A percentile compares a stretch with the other conserved stretches of the same genome.
phyloP scores from a whole-genome alignment of 2,888 invertebrate genomes.

The Pammene aurita region DNA sequence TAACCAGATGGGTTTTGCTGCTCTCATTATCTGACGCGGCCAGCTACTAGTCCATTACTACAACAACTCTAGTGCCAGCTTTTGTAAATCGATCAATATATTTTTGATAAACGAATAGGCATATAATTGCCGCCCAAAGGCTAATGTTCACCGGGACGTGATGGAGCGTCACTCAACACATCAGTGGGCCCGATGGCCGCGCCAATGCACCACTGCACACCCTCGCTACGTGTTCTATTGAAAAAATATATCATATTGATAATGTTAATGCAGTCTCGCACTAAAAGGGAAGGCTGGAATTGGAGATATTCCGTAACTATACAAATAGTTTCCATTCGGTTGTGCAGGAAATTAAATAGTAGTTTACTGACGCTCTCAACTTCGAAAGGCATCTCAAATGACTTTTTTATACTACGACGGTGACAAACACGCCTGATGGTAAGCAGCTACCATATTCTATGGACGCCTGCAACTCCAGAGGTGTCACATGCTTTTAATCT shows the following conservation, averaged over 20 bases:
- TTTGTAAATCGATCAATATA: neutral
- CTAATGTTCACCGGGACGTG: conserved; percentile 62
- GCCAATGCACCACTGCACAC: conserved; percentile 69
- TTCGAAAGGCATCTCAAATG: too few species aligned
- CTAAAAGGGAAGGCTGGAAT: neutral
- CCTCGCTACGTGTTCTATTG: conserved; percentile 47
- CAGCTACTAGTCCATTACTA: too few species aligned
- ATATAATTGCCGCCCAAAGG: conserved; percentile 57
- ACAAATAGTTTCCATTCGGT: neutral
- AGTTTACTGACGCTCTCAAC: too few species aligned
- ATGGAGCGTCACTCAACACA: conserved; percentile 63
- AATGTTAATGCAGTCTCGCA: conserved; percentile 20
- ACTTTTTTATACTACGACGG: too few species aligned
- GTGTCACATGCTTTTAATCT: too few species aligned
- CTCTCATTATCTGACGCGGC: too few species aligned
- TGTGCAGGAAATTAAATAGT: too few species aligned
- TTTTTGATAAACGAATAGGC: conserved; percentile 43
- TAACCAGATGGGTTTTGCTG: too few species aligned
- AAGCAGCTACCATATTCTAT: too few species aligned
- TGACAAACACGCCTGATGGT: too few species aligned
- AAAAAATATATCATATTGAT: conserved; percentile 27
- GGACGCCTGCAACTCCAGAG: too few species aligned
- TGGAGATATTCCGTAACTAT: neutral
- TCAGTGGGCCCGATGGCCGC: conserved; percentile 58
- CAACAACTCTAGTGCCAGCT: neutral